A percentile compares a stretch with the other conserved stretches of the same genome.
These are phyloP conservation scores for Odocoileus virginianus DNA, from an alignment of 2,113 vertebrate species.

Conservation along the genomic window DNA sequence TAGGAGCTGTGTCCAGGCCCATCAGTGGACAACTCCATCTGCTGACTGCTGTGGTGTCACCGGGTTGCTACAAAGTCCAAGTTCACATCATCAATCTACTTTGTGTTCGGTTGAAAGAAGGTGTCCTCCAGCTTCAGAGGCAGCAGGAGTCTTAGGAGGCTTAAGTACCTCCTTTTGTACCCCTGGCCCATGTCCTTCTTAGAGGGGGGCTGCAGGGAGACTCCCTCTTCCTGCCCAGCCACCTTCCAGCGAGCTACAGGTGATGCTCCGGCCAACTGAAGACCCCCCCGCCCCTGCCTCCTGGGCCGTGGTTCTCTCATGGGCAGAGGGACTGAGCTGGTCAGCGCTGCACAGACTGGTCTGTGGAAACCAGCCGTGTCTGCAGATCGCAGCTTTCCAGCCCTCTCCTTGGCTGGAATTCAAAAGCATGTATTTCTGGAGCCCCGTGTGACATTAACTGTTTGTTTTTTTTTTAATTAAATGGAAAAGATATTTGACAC, in stretches of 20 bases:
- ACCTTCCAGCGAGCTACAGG: not conserved
- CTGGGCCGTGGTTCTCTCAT: accelerated
- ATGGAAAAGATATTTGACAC: slow-evolving; percentile 20
- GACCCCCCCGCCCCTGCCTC: not conserved
- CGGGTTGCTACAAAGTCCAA: not conserved
- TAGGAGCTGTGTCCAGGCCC: not conserved
- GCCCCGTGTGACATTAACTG: not conserved
- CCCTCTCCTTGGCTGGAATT: not conserved
- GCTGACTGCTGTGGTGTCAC: not conserved
- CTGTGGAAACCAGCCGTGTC: not conserved
- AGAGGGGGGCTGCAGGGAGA: not conserved
- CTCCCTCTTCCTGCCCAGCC: not conserved
- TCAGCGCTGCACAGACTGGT: not conserved
- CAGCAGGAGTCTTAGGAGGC: slow-evolving; percentile 46
- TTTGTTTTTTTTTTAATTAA: slow-evolving; percentile 34
- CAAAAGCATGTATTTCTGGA: slow-evolving; percentile 49
- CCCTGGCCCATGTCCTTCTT: not conserved
- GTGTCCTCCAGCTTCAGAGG: not conserved
- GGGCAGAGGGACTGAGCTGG: not conserved
- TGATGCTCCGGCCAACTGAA: not conserved
- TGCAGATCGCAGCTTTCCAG: not conserved
- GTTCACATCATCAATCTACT: not conserved
- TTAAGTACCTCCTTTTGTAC: not conserved
- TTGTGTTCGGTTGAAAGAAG: not conserved
- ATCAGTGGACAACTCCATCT: not conserved